A percentile compares a stretch with the other conserved stretches of the same genome.
These are phyloP conservation scores for Ryuthela nishihirai DNA, from an alignment of 2,888 invertebrate genomes.

Conservation along the genomic window DNA sequence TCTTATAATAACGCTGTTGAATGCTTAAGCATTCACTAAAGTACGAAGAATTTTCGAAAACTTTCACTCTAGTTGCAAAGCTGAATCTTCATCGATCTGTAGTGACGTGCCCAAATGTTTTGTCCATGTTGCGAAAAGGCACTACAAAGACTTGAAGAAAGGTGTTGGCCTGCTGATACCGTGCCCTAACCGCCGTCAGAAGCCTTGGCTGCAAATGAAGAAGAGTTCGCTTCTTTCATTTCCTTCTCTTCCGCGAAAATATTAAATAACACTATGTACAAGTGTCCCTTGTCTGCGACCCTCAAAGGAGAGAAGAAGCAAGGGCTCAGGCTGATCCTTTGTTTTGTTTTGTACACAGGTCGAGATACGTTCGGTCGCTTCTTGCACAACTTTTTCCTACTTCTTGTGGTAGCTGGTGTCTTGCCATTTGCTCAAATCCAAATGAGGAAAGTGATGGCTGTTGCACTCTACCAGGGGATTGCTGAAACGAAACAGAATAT, in stretches of 20 bases:
- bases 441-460: constrained; percentile 78
- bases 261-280: constrained; percentile 32
- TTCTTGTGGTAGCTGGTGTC: constrained; percentile 54
- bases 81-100: too few species aligned
- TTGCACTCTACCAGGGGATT: constrained; percentile 60
- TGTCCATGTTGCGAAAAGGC: too few species aligned
- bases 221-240: too few species aligned
- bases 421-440: constrained; percentile 87
- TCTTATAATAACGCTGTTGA: too few species aligned
- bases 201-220: constrained; percentile 14
- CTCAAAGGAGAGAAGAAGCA: too few species aligned
- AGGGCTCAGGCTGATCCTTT: constrained; percentile 6
- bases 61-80: too few species aligned
- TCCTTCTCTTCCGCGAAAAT: constrained; percentile 10
- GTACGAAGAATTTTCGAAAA: too few species aligned
- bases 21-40: too few species aligned
- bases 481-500: constrained; percentile 44
- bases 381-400: constrained; percentile 3
- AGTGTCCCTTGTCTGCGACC: constrained; percentile 1
- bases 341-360: not conserved
- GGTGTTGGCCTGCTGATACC: too few species aligned
- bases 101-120: too few species aligned
- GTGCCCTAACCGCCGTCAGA: too few species aligned
- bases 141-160: too few species aligned
- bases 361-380: not conserved